phyloP scores from a whole-genome alignment of 2,113 vertebrate genomes.

The Polyodon spathula region DNA sequence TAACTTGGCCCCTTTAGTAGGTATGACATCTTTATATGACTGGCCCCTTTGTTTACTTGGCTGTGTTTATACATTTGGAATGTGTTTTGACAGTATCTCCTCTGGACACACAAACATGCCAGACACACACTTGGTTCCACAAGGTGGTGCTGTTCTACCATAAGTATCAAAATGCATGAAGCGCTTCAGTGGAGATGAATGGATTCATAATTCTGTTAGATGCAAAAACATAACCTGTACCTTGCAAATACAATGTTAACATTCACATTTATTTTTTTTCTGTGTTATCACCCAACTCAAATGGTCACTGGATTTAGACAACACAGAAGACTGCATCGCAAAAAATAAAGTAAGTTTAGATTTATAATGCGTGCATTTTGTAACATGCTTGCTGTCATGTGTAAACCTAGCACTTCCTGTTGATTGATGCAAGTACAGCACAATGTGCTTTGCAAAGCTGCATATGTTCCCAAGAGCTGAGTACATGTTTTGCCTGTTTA shows the following conservation, averaged over 20 bases:
- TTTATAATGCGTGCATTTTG: neutral
- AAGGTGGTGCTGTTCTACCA: slow-evolving; percentile 27
- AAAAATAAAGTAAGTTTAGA: slow-evolving; percentile 13
- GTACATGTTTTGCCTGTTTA: neutral
- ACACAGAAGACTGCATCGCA: neutral
- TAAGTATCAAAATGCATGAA: no score
- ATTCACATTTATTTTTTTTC: neutral
- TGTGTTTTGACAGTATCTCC: no score
- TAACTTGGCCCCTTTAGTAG: no score
- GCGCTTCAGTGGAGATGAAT: no score
- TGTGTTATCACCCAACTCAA: neutral
- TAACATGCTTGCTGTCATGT: no score
- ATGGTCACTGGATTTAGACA: neutral
- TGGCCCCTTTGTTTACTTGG: no score
- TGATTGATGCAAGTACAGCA: neutral
- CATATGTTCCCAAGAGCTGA: neutral
- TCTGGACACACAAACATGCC: no score
- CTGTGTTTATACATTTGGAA: no score
- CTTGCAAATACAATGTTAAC: slow-evolving; percentile 3
- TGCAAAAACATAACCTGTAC: slow-evolving; percentile 20
- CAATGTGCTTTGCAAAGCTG: neutral
- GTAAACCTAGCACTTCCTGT: neutral
- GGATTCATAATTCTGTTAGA: neutral
- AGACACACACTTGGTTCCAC: slow-evolving; percentile 20
- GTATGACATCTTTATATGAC: no score